Conservation (phyloP, 1,140 invertebrate genomes). For the Schlechtendalia chinensis region DNA sequence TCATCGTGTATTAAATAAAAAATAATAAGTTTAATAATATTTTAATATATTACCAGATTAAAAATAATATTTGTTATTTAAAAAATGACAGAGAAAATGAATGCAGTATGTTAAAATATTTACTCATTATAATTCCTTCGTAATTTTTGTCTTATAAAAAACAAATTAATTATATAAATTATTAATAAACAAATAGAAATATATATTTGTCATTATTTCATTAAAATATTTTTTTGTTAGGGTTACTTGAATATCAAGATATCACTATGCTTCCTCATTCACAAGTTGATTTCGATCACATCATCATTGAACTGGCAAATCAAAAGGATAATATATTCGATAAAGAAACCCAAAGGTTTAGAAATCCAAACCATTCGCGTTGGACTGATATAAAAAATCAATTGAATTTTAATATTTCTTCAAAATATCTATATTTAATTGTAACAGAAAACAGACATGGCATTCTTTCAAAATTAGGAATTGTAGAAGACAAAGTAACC, state of each 20-base stretch:
- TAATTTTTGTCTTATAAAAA: too few species aligned
- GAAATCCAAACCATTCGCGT: neutral
- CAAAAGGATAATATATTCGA: neutral
- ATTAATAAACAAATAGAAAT: too few species aligned
- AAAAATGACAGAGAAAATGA: too few species aligned
- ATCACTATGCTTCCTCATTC: neutral
- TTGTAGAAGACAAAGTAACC: neutral
- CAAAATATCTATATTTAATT: neutral
- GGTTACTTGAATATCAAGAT: neutral
- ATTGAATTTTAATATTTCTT: neutral
- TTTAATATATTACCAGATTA: too few species aligned
- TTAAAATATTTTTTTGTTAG: neutral
- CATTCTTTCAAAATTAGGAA: neutral
- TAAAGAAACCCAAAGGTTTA: neutral
- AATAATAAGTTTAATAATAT: too few species aligned
- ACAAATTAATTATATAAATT: too few species aligned
- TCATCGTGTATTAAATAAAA: too few species aligned
- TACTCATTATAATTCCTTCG: too few species aligned
- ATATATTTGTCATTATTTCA: too few species aligned
- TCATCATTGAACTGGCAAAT: neutral
- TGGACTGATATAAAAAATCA: neutral
- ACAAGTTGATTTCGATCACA: neutral
- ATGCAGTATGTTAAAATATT: too few species aligned
- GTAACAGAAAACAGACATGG: neutral
- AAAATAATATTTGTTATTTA: too few species aligned